Evolutionary conservation across 1,140 invertebrate species (phyloP), one percentile per base, ranked within the genome.

Genomic region (Drosophila neocordata): DNA sequence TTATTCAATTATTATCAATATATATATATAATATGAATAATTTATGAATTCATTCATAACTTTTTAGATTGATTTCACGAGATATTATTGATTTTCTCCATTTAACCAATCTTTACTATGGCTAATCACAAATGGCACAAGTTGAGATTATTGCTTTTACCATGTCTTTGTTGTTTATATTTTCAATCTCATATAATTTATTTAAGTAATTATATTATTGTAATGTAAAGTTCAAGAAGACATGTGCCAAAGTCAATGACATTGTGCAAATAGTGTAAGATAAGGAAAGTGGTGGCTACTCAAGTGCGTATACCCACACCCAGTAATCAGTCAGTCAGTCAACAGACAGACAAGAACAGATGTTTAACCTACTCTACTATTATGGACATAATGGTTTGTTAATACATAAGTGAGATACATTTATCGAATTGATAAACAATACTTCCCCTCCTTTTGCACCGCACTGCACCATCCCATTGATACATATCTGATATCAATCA

Each of bases 181-280:
- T 31, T 35, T 9, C 11, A 24, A 18, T 13, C 9, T 34, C 8
- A 56, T 35, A 52, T 66, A 44, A 52, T 34, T 55, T 24, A 24
- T 24, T 24, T 24, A 24, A 74, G 51, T 12, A 52, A 74, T 57
- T 12, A 52, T 72, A 75, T 60, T 68, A 61, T 62, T 64, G 37
- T 35, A 67, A 67, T 38, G 20, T 64, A 55, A 59, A 35, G 31
- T 64, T 48, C 13, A 31, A 31, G 31, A 12, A 13, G 35, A 8
- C 70, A 74, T 58, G 66, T 34, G 71, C 22, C 56, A 58, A 68
- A 51, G 72, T 62, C 64, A 75, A 41, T 67, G 71, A 56, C 72
- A 73, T 37, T 20, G 48, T 31, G 38, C 12, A 65, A 73, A 73
- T 44, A 44, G 69, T 15, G 69, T 65, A 73, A 73, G 71, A 73